phyloP scores from a whole-genome alignment of 1,140 invertebrate species.

The Drosophila rufa region DNA sequence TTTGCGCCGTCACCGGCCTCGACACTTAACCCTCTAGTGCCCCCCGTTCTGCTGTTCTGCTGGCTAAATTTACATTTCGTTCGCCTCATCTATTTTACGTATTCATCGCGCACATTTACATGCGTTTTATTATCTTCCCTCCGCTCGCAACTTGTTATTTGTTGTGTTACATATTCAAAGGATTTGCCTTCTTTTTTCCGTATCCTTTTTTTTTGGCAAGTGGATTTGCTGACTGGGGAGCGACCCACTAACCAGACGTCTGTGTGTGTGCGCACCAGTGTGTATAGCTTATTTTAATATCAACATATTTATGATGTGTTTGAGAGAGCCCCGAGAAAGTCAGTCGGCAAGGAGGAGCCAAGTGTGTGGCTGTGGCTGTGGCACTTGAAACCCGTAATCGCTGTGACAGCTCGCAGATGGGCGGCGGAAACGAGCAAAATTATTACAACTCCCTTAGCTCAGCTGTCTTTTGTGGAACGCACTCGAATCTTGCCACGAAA shows the following conservation, averaged over 20 bases:
- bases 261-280: not conserved
- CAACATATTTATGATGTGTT: slow-evolving; percentile 60
- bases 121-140: slow-evolving; percentile 64
- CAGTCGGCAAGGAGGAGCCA: not conserved
- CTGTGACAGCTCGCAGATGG: slow-evolving; percentile 18
- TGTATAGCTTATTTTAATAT: slow-evolving; percentile 49
- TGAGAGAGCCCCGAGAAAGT: slow-evolving; percentile 24
- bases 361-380: slow-evolving; percentile 8
- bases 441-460: slow-evolving; percentile 10
- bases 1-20: slow-evolving; percentile 17
- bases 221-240: slow-evolving; percentile 41
- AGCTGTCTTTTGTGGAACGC: not conserved
- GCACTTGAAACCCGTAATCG: slow-evolving; percentile 34
- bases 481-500: not conserved
- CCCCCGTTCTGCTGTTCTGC: not conserved
- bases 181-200: not conserved
- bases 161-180: slow-evolving; percentile 54
- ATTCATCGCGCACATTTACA: slow-evolving; percentile 77
- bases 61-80: slow-evolving; percentile 65
- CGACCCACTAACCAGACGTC: not conserved
- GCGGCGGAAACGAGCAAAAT: not conserved
- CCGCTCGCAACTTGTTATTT: slow-evolving; percentile 48
- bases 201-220: slow-evolving; percentile 40
- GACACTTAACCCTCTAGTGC: slow-evolving; percentile 37
- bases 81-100: slow-evolving; percentile 76